Evolutionary conservation across 2,888 invertebrate species (phyloP).

Genomic region (Pterobdella sp.): DNA sequence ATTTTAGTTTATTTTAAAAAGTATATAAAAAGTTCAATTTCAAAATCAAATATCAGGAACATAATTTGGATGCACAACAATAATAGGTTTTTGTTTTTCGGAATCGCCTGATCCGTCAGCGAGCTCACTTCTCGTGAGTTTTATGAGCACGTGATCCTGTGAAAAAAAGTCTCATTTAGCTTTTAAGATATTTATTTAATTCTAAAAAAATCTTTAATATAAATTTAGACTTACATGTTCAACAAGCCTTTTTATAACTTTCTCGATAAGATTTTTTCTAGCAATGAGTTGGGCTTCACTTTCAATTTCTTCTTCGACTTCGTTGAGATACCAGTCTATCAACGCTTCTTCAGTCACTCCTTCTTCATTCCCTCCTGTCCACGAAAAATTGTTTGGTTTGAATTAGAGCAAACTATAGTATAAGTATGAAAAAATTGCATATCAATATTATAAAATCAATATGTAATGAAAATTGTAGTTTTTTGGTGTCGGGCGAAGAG

Average conservation of each 20-base stretch:
- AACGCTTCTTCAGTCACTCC: slow-evolving; percentile 66
- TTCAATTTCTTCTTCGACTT: slow-evolving; percentile 77
- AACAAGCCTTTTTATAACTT: slow-evolving; percentile 73
- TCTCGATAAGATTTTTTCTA: slow-evolving; percentile 79
- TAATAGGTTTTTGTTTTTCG: slow-evolving; percentile 66
- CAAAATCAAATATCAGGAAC: slow-evolving; percentile 60
- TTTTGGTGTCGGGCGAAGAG: too few species aligned
- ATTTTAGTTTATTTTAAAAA: background rate
- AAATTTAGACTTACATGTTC: slow-evolving; percentile 44
- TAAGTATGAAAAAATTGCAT: background rate
- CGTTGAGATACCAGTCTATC: slow-evolving; percentile 79
- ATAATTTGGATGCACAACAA: slow-evolving; percentile 95
- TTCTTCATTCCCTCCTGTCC: slow-evolving; percentile 36
- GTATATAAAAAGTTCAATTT: background rate
- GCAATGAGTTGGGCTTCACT: slow-evolving; percentile 80
- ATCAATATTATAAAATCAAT: background rate
- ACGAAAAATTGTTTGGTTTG: slow-evolving; percentile 4
- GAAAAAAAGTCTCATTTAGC: background rate
- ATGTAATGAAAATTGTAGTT: too few species aligned
- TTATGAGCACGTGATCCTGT: slow-evolving; percentile 76
- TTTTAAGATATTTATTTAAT: background rate
- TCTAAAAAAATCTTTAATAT: background rate
- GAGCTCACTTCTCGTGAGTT: slow-evolving; percentile 60
- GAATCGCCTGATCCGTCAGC: slow-evolving; percentile 55
- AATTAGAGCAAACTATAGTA: background rate